A percentile compares a stretch with the other conserved stretches of the same genome.
Evolutionary conservation across 2,888 invertebrate genomes (phyloP).

Genomic region (Amblyjoppa proteus): DNA sequence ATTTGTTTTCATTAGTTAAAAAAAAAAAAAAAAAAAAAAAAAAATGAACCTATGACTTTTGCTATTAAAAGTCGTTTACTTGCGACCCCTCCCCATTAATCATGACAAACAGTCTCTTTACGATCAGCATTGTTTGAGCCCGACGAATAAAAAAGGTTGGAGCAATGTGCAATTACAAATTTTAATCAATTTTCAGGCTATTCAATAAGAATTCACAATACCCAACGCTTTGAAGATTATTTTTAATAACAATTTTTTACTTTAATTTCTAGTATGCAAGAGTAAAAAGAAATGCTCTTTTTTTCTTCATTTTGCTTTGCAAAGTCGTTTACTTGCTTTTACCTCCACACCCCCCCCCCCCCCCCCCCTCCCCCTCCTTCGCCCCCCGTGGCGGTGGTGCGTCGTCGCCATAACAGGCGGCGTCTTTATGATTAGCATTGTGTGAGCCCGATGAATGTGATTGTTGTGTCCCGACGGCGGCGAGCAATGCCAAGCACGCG

Average conservation of each 20-base stretch:
- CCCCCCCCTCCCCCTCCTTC: slow-evolving; percentile 54
- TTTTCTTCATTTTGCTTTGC: slow-evolving; percentile 6
- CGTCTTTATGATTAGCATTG: slow-evolving; percentile 85
- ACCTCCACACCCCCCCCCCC: no score
- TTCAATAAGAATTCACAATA: neutral
- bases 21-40: no score
- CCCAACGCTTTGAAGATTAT: neutral
- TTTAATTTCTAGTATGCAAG: neutral
- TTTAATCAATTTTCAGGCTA: neutral
- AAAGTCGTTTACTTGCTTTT: neutral
- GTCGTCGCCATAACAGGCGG: slow-evolving; percentile 83
- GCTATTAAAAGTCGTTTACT: no score
- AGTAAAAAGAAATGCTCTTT: neutral
- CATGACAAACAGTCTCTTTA: no score
- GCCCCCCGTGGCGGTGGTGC: slow-evolving; percentile 55
- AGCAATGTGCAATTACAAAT: neutral
- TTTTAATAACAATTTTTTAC: neutral
- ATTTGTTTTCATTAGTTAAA: no score
- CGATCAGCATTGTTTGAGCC: no score
- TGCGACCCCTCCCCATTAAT: no score
- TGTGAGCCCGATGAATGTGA: slow-evolving; percentile 84
- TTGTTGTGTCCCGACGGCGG: slow-evolving; percentile 81
- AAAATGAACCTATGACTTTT: no score
- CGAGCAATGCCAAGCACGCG: slow-evolving; percentile 84
- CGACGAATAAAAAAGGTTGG: no score